A percentile compares a stretch with the other conserved stretches of the same genome.
Conservation (phyloP, 2,113 vertebrate genomes). For the Sturnus vulgaris region DNA sequence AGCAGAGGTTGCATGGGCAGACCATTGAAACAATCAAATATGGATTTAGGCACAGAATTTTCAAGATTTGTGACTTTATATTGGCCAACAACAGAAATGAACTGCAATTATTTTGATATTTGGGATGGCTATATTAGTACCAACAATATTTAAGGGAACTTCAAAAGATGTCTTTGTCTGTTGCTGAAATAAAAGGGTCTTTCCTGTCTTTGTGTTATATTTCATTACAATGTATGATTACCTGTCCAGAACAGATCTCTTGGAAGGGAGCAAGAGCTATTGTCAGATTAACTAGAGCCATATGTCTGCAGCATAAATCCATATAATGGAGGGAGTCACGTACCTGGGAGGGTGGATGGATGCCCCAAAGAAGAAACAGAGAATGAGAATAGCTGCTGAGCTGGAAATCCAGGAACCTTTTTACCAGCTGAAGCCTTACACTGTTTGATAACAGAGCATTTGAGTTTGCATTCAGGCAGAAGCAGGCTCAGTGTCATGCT, state of each 20-base stretch:
- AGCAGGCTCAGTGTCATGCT: background rate
- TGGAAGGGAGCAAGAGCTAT: constrained; percentile 6
- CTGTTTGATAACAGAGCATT: background rate
- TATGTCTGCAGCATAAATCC: constrained; percentile 35
- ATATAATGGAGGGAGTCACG: background rate
- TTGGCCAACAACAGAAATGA: background rate
- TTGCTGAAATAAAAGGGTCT: constrained; percentile 11
- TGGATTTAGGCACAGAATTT: background rate
- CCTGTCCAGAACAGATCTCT: background rate
- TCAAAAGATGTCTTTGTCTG: background rate
- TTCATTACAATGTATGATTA: constrained; percentile 34
- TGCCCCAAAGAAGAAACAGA: background rate
- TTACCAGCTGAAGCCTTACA: background rate
- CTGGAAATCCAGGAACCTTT: background rate
- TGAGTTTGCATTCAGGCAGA: background rate
- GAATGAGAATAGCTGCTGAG: background rate
- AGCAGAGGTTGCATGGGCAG: background rate
- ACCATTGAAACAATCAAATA: background rate
- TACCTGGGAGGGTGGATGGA: background rate
- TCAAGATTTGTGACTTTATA: background rate
- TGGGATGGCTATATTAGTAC: background rate
- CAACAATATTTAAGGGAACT: background rate
- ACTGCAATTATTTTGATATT: background rate
- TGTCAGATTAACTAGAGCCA: constrained; percentile 47
- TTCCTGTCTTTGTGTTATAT: background rate